Percentiles rank a stretch among this genome's conserved stretches.
Evolutionary conservation across 2,797 vertebrate genomes (phyloP).

Genomic region (Erethizon dorsatum): DNA sequence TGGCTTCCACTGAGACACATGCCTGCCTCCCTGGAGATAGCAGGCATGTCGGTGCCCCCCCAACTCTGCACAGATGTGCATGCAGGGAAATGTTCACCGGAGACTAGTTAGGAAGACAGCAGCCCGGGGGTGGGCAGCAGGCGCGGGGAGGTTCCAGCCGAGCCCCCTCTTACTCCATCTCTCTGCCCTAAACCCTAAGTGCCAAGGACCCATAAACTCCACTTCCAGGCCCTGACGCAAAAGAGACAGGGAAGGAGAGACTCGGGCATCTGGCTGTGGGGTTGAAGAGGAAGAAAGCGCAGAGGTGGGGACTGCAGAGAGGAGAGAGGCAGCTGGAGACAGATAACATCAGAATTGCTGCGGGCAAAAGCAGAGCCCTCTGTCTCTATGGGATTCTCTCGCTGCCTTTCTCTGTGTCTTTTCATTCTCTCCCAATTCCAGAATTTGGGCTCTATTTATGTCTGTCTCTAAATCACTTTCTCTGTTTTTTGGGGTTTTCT

Average conservation of each 20-base stretch:
- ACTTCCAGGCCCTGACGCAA: not conserved
- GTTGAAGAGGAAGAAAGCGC: slow-evolving; percentile 72
- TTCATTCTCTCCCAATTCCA: slow-evolving; percentile 60
- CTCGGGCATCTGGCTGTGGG: slow-evolving; percentile 59
- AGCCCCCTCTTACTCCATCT: not conserved
- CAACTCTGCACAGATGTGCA: not conserved
- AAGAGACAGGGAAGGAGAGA: slow-evolving; percentile 32
- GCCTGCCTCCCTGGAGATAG: not conserved
- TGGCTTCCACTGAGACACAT: slow-evolving; percentile 3
- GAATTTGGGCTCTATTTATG: slow-evolving; percentile 64
- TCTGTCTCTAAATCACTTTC: slow-evolving; percentile 79
- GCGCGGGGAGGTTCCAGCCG: not conserved
- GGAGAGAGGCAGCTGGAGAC: slow-evolving; percentile 79
- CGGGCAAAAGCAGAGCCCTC: slow-evolving; percentile 73
- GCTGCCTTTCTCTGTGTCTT: slow-evolving; percentile 52
- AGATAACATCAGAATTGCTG: slow-evolving; percentile 84
- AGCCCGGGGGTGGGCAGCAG: not conserved
- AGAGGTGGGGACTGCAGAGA: slow-evolving; percentile 65
- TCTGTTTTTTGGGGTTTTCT: not conserved
- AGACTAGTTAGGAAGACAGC: not conserved
- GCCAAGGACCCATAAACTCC: slow-evolving; percentile 26
- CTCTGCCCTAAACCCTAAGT: not conserved
- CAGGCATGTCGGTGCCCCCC: accelerated
- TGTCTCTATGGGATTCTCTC: slow-evolving; percentile 44
- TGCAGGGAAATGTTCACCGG: not conserved